Conservation (phyloP, 2,888 invertebrate genomes). For the Drosophila stalkeri region DNA sequence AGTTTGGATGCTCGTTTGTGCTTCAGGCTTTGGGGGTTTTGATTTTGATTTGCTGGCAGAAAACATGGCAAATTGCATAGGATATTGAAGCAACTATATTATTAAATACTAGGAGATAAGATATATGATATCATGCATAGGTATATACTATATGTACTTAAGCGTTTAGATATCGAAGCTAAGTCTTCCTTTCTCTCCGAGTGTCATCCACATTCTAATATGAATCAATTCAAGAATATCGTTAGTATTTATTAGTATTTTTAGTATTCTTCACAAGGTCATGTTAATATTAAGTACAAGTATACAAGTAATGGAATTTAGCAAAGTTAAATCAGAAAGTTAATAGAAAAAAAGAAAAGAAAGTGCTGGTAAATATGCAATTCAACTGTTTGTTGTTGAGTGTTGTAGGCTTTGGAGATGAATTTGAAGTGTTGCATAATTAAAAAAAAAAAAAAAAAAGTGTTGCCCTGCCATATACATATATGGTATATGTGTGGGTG, state of each 20-base stretch:
- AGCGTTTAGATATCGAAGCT: too few relatives aligned
- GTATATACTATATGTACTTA: too few relatives aligned
- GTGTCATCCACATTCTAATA: too few relatives aligned
- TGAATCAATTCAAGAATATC: too few relatives aligned
- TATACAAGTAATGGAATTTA: neutral
- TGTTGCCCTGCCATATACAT: too few relatives aligned
- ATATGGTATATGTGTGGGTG: too few relatives aligned
- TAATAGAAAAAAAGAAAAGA: too few relatives aligned
- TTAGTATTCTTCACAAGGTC: neutral
- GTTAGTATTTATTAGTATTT: neutral
- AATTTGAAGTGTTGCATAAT: neutral
- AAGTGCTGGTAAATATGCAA: neutral
- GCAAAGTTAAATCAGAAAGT: neutral
- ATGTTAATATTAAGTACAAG: neutral
- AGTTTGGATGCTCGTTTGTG: neutral
- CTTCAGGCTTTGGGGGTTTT: neutral
- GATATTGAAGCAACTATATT: neutral
- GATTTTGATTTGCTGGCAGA: neutral
- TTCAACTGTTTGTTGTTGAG: neutral
- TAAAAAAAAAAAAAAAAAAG: neutral
- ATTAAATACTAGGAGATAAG: neutral
- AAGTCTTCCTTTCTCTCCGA: too few relatives aligned
- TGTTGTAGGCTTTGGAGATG: neutral
- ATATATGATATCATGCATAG: too few relatives aligned
- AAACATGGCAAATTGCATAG: neutral